Conservation (phyloP, 2,113 vertebrate genomes). For the Steatornis caripensis region DNA sequence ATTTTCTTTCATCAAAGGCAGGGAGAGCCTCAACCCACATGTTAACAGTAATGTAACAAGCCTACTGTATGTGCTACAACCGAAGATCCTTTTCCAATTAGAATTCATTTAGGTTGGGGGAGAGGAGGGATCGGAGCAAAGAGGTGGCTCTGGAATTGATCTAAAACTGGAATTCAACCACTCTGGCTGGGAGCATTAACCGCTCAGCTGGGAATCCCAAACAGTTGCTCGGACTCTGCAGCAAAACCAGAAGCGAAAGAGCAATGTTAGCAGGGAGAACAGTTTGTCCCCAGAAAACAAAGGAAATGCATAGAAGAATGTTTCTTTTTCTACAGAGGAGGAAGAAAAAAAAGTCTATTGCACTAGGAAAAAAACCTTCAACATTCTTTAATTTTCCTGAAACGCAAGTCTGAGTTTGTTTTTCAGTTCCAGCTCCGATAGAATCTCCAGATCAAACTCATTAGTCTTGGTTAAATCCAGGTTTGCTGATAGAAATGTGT, state of each 20-base stretch:
- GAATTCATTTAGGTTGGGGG: not conserved
- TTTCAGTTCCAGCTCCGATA: not conserved
- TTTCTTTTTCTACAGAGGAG: not conserved
- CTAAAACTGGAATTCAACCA: slow-evolving; percentile 21
- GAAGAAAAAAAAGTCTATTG: not conserved
- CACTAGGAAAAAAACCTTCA: not conserved
- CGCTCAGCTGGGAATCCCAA: not conserved
- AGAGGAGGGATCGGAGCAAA: slow-evolving; percentile 36
- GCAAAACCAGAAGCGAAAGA: not conserved
- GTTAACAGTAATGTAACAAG: slow-evolving; percentile 55
- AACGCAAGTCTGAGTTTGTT: not conserved
- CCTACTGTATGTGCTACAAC: slow-evolving; percentile 31
- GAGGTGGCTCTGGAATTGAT: slow-evolving; percentile 47
- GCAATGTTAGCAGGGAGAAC: not conserved
- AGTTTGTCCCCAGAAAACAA: not conserved
- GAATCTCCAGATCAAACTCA: not conserved
- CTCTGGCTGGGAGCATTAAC: not conserved
- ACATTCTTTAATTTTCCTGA: not conserved
- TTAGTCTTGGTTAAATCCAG: not conserved
- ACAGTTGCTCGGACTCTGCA: not conserved
- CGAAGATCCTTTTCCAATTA: slow-evolving; percentile 47
- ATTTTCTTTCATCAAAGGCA: slow-evolving; percentile 67
- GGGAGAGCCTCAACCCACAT: slow-evolving; percentile 51
- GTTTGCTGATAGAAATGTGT: not conserved
- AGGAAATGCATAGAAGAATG: not conserved